Evolutionary conservation across 2,113 vertebrate species (phyloP).

Genomic region (Myxocyprinus asiaticus): DNA sequence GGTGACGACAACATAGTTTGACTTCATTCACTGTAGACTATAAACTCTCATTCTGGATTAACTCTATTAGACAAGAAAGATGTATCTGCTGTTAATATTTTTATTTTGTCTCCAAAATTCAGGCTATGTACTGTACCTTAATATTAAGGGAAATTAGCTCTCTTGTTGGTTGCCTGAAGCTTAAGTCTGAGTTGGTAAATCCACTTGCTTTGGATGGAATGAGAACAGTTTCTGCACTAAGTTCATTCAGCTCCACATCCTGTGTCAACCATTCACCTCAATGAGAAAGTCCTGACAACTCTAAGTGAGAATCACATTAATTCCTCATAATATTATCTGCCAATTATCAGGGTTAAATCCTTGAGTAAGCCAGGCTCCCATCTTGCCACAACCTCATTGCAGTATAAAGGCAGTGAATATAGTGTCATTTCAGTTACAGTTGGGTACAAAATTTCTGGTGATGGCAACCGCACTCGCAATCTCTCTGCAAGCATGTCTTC

Average conservation of each 20-base stretch:
- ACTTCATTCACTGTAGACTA: not conserved
- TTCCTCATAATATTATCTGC: too few relatives aligned
- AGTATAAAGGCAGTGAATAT: too few relatives aligned
- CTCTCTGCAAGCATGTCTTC: too few relatives aligned
- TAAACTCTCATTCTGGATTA: not conserved
- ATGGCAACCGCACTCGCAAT: too few relatives aligned
- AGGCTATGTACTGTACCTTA: not conserved
- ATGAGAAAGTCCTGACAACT: too few relatives aligned
- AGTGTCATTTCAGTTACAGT: too few relatives aligned
- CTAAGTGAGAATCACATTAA: too few relatives aligned
- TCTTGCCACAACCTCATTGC: too few relatives aligned
- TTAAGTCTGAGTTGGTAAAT: constrained; percentile 56
- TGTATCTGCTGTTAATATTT: not conserved
- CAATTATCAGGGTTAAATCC: too few relatives aligned
- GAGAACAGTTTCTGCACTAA: constrained; percentile 57
- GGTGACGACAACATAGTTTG: not conserved
- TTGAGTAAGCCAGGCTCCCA: too few relatives aligned
- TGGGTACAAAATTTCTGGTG: not conserved
- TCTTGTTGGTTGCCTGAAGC: constrained; percentile 41
- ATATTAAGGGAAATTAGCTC: constrained; percentile 16
- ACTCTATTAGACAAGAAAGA: not conserved
- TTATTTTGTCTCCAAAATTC: not conserved
- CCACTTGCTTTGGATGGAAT: constrained; percentile 54
- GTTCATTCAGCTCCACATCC: constrained; percentile 56
- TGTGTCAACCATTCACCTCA: too few relatives aligned